These are phyloP conservation scores for Otocyon megalotis DNA, from an alignment of 2,113 vertebrate species.

Conservation along the genomic window DNA sequence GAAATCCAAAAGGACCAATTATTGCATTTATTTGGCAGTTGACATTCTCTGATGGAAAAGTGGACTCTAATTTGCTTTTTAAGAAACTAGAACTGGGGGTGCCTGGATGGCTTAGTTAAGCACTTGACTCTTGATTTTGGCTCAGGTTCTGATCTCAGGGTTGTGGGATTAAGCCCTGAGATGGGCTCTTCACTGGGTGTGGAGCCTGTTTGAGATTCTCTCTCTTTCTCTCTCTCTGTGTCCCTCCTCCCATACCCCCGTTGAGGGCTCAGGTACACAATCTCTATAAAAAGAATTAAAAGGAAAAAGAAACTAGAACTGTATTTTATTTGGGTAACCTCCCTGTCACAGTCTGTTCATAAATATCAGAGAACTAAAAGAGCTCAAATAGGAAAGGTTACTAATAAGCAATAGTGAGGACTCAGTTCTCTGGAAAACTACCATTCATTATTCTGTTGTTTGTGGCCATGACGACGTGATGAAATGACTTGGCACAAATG, in stretches of 20 bases:
- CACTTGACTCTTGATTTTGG: background rate
- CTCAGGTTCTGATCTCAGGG: background rate
- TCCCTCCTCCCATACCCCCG: too few species aligned
- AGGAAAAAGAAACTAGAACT: background rate
- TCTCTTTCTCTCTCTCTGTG: background rate
- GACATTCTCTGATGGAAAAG: background rate
- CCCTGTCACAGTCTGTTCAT: background rate
- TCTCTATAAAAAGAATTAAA: too few species aligned
- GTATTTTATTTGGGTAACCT: background rate
- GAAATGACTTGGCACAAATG: background rate
- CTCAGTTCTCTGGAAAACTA: background rate
- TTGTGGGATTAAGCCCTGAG: background rate
- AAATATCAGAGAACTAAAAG: background rate
- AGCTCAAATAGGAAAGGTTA: background rate
- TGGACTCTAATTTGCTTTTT: slow-evolving; percentile 12
- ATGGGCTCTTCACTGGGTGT: background rate
- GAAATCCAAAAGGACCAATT: background rate
- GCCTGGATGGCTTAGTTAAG: background rate
- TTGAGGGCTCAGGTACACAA: too few species aligned
- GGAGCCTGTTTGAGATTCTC: background rate
- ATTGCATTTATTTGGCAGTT: background rate
- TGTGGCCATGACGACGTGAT: background rate
- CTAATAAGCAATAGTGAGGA: background rate
- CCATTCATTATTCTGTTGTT: background rate
- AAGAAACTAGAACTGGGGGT: background rate